Evolutionary conservation across 2,888 invertebrate genomes (phyloP).

Genomic region (Microchrysa polita): DNA sequence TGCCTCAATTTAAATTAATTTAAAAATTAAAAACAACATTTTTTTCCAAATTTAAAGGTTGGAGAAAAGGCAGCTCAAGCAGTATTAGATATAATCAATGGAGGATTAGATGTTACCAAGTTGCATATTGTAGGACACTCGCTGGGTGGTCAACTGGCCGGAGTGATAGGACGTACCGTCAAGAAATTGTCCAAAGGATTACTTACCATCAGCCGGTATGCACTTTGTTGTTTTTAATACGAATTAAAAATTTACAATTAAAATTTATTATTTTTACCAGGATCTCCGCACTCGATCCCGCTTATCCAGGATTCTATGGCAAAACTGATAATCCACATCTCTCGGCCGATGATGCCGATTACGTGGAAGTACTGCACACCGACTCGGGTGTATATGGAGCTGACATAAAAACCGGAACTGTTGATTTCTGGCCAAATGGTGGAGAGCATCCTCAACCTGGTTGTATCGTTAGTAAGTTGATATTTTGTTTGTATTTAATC

Average conservation of each 20-base stretch:
- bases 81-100: constrained; percentile 59
- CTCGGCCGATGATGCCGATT: constrained; percentile 64
- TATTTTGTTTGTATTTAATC: no score
- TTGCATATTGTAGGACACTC: constrained; percentile 44
- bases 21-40: no score
- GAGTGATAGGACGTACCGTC: constrained; percentile 54
- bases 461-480: constrained; percentile 57
- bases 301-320: constrained; percentile 49
- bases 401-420: constrained; percentile 69
- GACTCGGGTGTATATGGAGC: constrained; percentile 70
- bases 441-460: constrained; percentile 71
- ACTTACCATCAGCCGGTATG: no score
- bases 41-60: constrained; percentile 53
- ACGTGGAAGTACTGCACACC: constrained; percentile 72
- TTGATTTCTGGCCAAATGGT: constrained; percentile 72
- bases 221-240: no score
- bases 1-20: no score
- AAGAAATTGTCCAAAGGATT: constrained; percentile 51
- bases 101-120: constrained; percentile 56
- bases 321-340: background rate
- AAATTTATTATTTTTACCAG: no score
- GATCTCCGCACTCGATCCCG: constrained; percentile 51
- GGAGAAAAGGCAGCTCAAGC: constrained; percentile 56
- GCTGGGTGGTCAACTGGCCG: constrained; percentile 46
- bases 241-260: no score